Base-by-base conservation (phyloP, 2,888 invertebrate species). In the Allacma fusca region DNA sequence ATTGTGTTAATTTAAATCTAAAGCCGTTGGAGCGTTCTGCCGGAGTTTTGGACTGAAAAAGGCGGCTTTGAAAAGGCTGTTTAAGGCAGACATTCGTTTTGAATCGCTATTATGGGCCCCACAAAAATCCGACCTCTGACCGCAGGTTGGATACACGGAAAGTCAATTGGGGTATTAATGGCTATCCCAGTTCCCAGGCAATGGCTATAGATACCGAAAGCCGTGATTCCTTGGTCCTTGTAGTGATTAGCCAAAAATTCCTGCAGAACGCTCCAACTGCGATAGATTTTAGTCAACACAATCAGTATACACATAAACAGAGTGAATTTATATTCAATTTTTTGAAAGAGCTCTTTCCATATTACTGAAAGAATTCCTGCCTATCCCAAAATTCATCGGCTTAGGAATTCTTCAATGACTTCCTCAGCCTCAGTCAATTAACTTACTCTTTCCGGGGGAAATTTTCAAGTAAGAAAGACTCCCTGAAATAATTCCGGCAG, bases 401-500 rank as follows among this genome's bases (percentile, higher is more conserved):
- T n/a, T n/a, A n/a, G n/a, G n/a, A n/a, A n/a, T n/a, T n/a, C n/a
- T n/a, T n/a, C n/a, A n/a, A n/a, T n/a, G n/a, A n/a, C n/a, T n/a
- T n/a, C n/a, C n/a, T n/a, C n/a, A n/a, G n/a, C n/a, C n/a, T n/a
- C n/a, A n/a, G n/a, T n/a, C 7, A 16, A 19, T 21, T 70, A 19
- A 57, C 68, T 71, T 77, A 81, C 81, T 82, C 79, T 72, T 80
- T 77, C 1, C 80, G 82, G 12, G 80, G 79, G 64, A 80, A 82
- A 68, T 78, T 78, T 13, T 77, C 77, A 21, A 77, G 21, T 9
- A 24, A 19, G 34, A 80, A 79, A 0, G 80, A 75, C 40, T 76
- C 79, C 80, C 16, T 80, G 62, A 40, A 82, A 83, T 68, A 81
- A 83, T 50, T 83, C 83, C 7, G 83, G 83, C 79, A 19, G 73